Evolutionary conservation across 2,888 invertebrate genomes (phyloP).

Genomic region (Hanleya hanleyi): DNA sequence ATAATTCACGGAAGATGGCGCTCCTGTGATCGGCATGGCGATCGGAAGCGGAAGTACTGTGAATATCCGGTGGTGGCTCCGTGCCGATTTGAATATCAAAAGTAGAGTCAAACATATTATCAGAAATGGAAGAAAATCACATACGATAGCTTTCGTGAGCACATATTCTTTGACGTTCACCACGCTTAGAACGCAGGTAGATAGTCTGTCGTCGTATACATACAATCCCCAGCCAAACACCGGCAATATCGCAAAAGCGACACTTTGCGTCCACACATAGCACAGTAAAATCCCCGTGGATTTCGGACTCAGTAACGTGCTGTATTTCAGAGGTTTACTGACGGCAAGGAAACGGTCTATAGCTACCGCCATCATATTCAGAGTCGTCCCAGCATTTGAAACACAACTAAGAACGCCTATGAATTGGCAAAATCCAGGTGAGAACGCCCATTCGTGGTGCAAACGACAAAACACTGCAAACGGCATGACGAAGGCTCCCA

Average conservation of each 20-base stretch:
- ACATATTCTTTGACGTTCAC: slow-evolving; percentile 19
- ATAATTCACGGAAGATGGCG: slow-evolving; percentile 35
- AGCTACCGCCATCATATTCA: slow-evolving; percentile 49
- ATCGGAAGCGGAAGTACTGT: slow-evolving; percentile 49
- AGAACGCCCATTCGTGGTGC: slow-evolving; percentile 26
- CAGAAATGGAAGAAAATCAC: slow-evolving; percentile 41
- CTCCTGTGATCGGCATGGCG: background rate
- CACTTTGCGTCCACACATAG: slow-evolving; percentile 43
- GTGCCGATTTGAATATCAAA: slow-evolving; percentile 43
- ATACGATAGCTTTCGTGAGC: slow-evolving; percentile 37
- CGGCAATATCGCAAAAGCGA: slow-evolving; percentile 42
- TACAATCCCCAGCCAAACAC: slow-evolving; percentile 41
- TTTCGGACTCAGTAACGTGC: slow-evolving; percentile 38
- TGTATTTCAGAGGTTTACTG: slow-evolving; percentile 50
- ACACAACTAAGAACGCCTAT: slow-evolving; percentile 33
- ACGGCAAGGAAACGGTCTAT: slow-evolving; percentile 54
- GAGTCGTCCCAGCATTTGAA: slow-evolving; percentile 31
- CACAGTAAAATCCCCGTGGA: slow-evolving; percentile 32
- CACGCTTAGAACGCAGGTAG: background rate
- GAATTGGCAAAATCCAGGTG: slow-evolving; percentile 29
- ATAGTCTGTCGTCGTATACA: slow-evolving; percentile 28
- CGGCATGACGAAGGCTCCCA: slow-evolving; percentile 44
- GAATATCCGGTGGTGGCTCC: slow-evolving; percentile 51
- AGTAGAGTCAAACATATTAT: slow-evolving; percentile 39
- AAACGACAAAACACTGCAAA: slow-evolving; percentile 35